Evolutionary conservation across 2,113 vertebrate species (phyloP), one percentile per base, ranked within the genome.

Genomic region (Irena cyanogastra): DNA sequence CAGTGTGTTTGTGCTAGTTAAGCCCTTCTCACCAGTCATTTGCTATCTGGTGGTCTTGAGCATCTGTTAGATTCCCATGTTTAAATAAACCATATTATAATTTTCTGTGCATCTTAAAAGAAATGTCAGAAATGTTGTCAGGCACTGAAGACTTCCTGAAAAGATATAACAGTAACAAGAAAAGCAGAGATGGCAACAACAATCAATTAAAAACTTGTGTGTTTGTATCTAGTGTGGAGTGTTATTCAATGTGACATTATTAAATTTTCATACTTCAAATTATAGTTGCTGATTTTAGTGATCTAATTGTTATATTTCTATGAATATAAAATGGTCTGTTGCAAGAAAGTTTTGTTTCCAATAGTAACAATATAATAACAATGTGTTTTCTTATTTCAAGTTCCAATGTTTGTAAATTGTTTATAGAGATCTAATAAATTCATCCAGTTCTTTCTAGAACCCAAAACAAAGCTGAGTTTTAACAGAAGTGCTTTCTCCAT

Each of bases 191-290:
- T 24, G 94, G 24, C 37, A 68, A 79, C 41, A 53, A 33, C 50
- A 76, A 35, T 61, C 13, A 27, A 20, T 45, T 82, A 35, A 72
- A 95, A 75, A 3, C 45, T 54, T 49, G 13, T 84, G 39, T 42
- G 11, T 91, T 84, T 81, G 6, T 65, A 41, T 66, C 57, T 19
- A 60, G 22, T 87, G 3, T 83, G 26, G 23, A 88, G 7, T 1
- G 45, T 52, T 83, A 39, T 78, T 91, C 68, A 64, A 28, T 61
- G 19, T 17, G 42, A 70, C 11, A 6, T 63, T 87, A 92, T 69
- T 89, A 91, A 80, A 28, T 72, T 92, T 78, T 47, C 22, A 79
- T 89, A 82, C 41, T 83, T 90, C 65, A 84, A 97, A 86, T 63
- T 45, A 61, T 79, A 71, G 13, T 83, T 95, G 23, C 26, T 93